Evolutionary conservation across 2,888 invertebrate genomes (phyloP).

Genomic region (Cyclophora albipunctata): DNA sequence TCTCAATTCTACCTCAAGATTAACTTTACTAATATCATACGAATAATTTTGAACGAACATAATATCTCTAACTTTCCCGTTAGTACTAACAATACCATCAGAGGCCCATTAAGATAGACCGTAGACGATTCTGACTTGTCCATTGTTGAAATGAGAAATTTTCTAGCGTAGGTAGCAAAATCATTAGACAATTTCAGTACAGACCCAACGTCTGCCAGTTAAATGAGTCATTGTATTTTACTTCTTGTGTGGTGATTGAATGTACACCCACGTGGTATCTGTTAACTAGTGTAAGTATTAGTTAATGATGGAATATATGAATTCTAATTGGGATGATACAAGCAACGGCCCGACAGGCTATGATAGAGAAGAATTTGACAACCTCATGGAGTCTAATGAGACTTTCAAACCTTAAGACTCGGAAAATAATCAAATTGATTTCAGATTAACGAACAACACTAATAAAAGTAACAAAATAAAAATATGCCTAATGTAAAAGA

Average conservation of each 20-base stretch:
- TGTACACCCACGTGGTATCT: constrained; percentile 45
- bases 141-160: constrained; percentile 24
- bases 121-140: constrained; percentile 5
- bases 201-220: constrained; percentile 29
- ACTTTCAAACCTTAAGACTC: no score
- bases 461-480: no score
- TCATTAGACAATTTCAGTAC: constrained; percentile 20
- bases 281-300: constrained; percentile 30
- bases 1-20: background rate
- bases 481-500: no score
- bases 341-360: background rate
- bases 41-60: background rate
- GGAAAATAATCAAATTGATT: no score
- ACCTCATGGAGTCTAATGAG: no score
- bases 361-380: no score
- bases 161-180: constrained; percentile 40
- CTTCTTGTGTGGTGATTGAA: constrained; percentile 39
- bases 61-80: constrained; percentile 4
- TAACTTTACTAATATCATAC: no score
- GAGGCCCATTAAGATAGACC: constrained; percentile 9
- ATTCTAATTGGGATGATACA: background rate
- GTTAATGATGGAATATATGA: constrained; percentile 24
- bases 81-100: constrained; percentile 12
- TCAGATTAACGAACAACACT: no score
- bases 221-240: constrained; percentile 60